Conservation (phyloP, 2,888 invertebrate genomes). For the Rhagophthalmus giganteus region DNA sequence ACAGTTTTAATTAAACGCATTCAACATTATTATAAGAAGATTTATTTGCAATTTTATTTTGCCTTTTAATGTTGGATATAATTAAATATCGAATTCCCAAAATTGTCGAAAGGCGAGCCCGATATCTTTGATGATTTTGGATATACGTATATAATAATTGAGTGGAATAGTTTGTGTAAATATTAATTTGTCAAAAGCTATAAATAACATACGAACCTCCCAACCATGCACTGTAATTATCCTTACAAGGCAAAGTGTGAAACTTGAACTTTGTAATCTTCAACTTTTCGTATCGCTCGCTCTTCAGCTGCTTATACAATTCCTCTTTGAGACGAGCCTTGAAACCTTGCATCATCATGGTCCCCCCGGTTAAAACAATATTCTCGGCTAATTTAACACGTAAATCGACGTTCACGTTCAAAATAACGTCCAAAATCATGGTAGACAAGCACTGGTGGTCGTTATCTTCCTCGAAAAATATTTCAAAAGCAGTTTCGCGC, state of each 20-base stretch:
- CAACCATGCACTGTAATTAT: conserved; percentile 84
- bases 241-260: conserved; percentile 76
- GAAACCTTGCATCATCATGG: conserved; percentile 81
- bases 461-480: conserved; percentile 82
- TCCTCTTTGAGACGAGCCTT: conserved; percentile 78
- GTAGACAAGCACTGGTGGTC: conserved; percentile 82
- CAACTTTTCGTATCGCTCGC: conserved; percentile 65
- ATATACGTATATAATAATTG: too few species aligned
- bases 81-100: too few species aligned
- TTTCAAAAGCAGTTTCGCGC: conserved; percentile 82
- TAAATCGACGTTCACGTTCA: conserved; percentile 82
- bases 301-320: conserved; percentile 66
- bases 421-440: conserved; percentile 80
- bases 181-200: too few species aligned
- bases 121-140: too few species aligned
- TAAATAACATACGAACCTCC: conserved; percentile 63
- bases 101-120: too few species aligned
- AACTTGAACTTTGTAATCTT: conserved; percentile 73
- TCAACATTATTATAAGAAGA: too few species aligned
- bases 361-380: conserved; percentile 86
- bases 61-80: too few species aligned
- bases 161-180: too few species aligned
- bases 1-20: not conserved
- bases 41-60: too few species aligned
- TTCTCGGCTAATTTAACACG: conserved; percentile 78